Evolutionary conservation across 1,140 invertebrate genomes (phyloP), one percentile per base, ranked within the genome.

Genomic region (Mylabris phalerata): DNA sequence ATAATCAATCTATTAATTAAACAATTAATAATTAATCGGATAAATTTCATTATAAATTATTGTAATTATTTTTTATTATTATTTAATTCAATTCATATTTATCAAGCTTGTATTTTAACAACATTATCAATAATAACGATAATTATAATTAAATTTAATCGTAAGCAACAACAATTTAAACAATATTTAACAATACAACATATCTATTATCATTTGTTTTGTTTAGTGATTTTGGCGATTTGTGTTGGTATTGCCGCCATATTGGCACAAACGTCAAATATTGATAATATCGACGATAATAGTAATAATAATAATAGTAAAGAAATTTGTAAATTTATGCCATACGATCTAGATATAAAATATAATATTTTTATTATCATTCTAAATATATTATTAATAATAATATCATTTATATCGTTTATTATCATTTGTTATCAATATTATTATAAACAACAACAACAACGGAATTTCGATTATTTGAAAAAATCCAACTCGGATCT

Each of bases 161-260:
- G 76, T 45, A 77, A 78, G 69, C 75, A 76, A 3, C 77, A 79
- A 57, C 72, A 68, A 50, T 73, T 80, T 48, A 71, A 75, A 9
- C 75, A 77, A 48, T 77, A 73, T 56, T 68, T 81, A 4, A 73
- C 78, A 1, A 57, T 74, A 4, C 76, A 78, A 19, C 81, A 82
- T 47, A 73, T 82, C 25, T 68, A 77, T 25, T 81, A 82, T 61
- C 80, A 82, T 62, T 61, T 82, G 9, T 76, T 75, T 41, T 80
- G 79, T 13, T 61, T 81, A 19, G 77, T 76, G 1, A 72, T 78
- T 2, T 69, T 82, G 9, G 76, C 77, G 47, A 70, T 73, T 4
- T 76, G 80, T 56, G 77, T 80, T 0, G 75, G 75, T 1, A 71
- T 76, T 2, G 75, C 76, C 5, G 73, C 73, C 6, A 72, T 78